Percentiles rank a stretch among this genome's conserved stretches.
These are phyloP conservation scores for Otis tarda DNA, from an alignment of 2,113 vertebrate species.

Conservation along the genomic window DNA sequence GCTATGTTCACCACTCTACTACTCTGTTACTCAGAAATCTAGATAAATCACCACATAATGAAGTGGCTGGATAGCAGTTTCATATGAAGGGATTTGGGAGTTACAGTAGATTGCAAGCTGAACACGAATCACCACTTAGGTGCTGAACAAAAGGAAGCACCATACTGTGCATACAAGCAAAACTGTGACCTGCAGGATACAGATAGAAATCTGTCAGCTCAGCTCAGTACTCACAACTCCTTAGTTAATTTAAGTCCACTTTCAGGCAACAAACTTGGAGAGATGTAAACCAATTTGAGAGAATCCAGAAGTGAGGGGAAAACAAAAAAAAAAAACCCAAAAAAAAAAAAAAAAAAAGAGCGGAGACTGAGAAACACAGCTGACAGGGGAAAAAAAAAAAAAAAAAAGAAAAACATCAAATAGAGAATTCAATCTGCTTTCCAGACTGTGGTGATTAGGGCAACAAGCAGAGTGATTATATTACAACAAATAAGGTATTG, in stretches of 20 bases:
- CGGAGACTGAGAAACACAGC: not conserved
- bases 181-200: not conserved
- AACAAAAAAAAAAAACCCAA: too few relatives aligned
- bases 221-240: not conserved
- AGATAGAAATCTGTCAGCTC: not conserved
- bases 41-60: not conserved
- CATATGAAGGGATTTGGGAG: not conserved
- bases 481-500: not conserved
- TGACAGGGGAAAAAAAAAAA: not conserved
- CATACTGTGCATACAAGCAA: conserved; percentile 1
- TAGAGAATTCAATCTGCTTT: not conserved
- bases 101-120: not conserved
- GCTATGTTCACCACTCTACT: not conserved
- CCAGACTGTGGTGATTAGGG: not conserved
- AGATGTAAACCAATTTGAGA: not conserved
- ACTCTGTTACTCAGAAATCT: not conserved
- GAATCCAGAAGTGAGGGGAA: not conserved
- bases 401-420: not conserved
- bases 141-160: not conserved
- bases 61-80: not conserved
- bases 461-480: not conserved
- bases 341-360: not conserved
- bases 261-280: not conserved
- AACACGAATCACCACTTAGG: not conserved
- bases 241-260: conserved; percentile 21